Conservation (phyloP, 2,888 invertebrate species). For the Pasiphila rectangulata region DNA sequence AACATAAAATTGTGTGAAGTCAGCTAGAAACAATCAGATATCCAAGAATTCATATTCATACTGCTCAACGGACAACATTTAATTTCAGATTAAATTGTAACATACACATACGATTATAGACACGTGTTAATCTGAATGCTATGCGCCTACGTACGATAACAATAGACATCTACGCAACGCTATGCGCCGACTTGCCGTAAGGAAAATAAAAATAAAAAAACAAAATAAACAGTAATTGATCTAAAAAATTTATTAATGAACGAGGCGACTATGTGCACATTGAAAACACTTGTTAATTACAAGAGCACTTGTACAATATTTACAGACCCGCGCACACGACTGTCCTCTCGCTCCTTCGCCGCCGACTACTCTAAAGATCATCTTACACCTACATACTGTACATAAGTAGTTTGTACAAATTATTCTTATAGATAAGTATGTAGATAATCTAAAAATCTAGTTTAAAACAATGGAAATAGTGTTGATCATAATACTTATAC, state of each 20-base stretch:
- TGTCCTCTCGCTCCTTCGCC: conserved; percentile 34
- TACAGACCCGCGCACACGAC: conserved; percentile 59
- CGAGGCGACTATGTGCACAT: conserved; percentile 82
- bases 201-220: conserved; percentile 41
- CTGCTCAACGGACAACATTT: background rate
- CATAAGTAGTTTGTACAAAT: conserved; percentile 78
- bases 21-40: conserved; percentile 22
- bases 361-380: conserved; percentile 9
- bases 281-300: conserved; percentile 78
- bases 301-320: conserved; percentile 75
- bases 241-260: conserved; percentile 81
- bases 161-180: conserved; percentile 24
- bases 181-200: conserved; percentile 34
- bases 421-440: conserved; percentile 52
- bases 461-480: conserved; percentile 77
- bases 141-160: conserved; percentile 18
- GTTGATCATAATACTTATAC: conserved; percentile 78
- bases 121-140: conserved; percentile 18
- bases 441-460: conserved; percentile 58
- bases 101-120: conserved; percentile 19
- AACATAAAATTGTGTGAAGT: conserved; percentile 23
- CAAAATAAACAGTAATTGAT: conserved; percentile 64
- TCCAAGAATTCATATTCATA: conserved; percentile 2
- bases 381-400: conserved; percentile 64
- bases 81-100: conserved; percentile 19